Conservation (phyloP, 1,140 invertebrate species). For the Hirudo medicinalis region DNA sequence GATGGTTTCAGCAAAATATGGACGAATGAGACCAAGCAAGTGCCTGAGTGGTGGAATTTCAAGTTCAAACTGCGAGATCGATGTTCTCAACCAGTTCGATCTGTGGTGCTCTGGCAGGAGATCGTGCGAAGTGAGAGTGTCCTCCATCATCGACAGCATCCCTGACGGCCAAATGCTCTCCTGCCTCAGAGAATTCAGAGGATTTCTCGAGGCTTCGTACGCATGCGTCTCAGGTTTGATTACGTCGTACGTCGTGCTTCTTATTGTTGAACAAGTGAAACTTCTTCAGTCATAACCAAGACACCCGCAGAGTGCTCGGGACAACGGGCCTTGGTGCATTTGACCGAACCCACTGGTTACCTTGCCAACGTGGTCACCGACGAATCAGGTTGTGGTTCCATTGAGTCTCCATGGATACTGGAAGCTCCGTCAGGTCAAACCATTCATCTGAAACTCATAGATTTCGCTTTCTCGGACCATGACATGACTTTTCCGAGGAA, state of each 20-base stretch:
- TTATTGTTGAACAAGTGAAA: neutral
- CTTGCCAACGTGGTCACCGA: constrained; percentile 20
- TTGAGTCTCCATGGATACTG: constrained; percentile 17
- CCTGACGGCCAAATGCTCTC: constrained; percentile 6
- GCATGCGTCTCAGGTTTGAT: constrained; percentile 17
- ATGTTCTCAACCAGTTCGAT: constrained; percentile 18
- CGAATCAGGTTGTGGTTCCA: constrained; percentile 19
- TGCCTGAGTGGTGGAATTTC: neutral
- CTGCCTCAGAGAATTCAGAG: constrained; percentile 10
- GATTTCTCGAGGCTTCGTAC: constrained; percentile 21
- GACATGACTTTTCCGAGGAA: neutral
- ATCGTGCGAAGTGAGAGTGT: constrained; percentile 18
- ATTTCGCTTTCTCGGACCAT: constrained; percentile 16
- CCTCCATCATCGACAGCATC: constrained; percentile 18
- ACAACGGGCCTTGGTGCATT: no score
- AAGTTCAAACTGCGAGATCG: constrained; percentile 10
- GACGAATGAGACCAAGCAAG: constrained; percentile 9
- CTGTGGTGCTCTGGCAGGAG: constrained; percentile 18
- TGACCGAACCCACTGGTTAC: constrained; percentile 10
- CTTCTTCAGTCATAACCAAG: constrained; percentile 7
- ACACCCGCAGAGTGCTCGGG: neutral
- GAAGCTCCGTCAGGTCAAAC: constrained; percentile 18
- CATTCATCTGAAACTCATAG: constrained; percentile 15
- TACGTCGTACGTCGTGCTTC: neutral
- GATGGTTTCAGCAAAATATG: constrained; percentile 14